Evolutionary conservation across 2,888 invertebrate genomes (phyloP).

Genomic region (Oscheius myriophilus): DNA sequence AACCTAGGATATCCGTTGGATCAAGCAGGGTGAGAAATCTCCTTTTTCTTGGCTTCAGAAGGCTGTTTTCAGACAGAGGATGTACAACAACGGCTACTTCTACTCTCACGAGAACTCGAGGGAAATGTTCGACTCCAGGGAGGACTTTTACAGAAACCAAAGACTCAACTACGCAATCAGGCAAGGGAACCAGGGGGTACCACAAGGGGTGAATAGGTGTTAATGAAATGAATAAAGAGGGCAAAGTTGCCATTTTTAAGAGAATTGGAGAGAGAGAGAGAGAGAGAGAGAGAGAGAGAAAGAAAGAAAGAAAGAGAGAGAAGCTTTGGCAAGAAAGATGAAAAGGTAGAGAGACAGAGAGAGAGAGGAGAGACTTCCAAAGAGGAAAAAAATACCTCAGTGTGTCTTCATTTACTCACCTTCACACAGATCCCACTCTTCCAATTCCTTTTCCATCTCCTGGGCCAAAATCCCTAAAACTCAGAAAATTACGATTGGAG

Average conservation of each 20-base stretch:
- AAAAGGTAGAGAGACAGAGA: background rate
- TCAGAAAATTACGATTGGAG: no score
- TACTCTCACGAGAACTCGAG: background rate
- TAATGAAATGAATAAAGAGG: no score
- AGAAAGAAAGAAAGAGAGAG: constrained; percentile 1
- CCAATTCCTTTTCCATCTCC: no score
- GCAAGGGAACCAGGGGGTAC: background rate
- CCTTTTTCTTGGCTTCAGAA: no score
- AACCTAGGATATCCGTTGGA: no score
- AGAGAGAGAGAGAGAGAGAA: background rate
- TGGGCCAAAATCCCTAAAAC: no score
- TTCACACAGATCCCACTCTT: no score
- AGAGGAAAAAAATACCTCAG: background rate
- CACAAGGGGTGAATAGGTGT: background rate
- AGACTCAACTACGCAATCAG: background rate
- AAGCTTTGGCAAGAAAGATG: background rate
- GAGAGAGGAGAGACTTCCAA: constrained; percentile 3
- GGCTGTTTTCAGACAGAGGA: no score
- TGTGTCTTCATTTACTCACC: background rate
- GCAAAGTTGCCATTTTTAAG: no score
- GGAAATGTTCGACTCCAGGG: background rate
- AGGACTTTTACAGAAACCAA: background rate
- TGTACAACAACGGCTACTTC: no score
- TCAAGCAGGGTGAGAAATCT: no score
- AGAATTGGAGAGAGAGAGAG: background rate